Base-by-base conservation (phyloP, 2,888 invertebrate genomes). In the Nomada flava region DNA sequence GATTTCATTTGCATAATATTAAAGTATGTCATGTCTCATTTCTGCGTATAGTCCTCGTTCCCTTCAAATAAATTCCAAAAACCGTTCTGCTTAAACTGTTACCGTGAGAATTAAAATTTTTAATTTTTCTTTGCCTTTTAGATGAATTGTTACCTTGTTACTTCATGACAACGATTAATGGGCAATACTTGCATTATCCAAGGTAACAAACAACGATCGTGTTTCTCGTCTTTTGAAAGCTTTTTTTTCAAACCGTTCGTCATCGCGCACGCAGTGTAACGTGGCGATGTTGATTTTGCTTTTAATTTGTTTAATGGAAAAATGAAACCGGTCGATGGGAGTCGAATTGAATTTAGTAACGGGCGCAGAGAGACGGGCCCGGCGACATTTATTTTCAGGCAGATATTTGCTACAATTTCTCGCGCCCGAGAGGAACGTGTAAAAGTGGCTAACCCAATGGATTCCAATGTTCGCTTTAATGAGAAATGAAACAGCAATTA, bases 271-370 rank as follows among this genome's bases (percentile, higher is more conserved):
- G 20, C 20, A 20, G 23, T 42, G 44, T 26, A 68, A 57, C 18
- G 2, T 5, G 23, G 15, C 57, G 18, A 69, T 44, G 57, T 44
- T 36, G 69, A 69, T 47, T 44, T n/a, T 15, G 44, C 44, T n/a
- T 63, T 44, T n/a, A 47, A 63, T 72, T 72, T 44, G 72, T 72
- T 63, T 44, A 52, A 72, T 44, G 72, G 53, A 63, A 63, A 26
- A 26, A 72, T 44, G 63, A 72, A 53, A 55, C 42, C 23, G 23
- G 18, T 23, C 42, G 63, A 72, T 53, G 53, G 53, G 63, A 4
- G 63, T 53, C 53, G 18, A 72, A 53, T 72, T 53, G 10, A 55
- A 63, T 72, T 72, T 44, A 13, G 42, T 44, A 72, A 68, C 67
- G 11, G 55, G 20, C 52, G 26, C 26, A 26, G 26, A 26, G 26